Percentiles rank a stretch among this genome's conserved stretches.
Conservation (phyloP, 2,888 invertebrate genomes). For the Pedicia rivosa region DNA sequence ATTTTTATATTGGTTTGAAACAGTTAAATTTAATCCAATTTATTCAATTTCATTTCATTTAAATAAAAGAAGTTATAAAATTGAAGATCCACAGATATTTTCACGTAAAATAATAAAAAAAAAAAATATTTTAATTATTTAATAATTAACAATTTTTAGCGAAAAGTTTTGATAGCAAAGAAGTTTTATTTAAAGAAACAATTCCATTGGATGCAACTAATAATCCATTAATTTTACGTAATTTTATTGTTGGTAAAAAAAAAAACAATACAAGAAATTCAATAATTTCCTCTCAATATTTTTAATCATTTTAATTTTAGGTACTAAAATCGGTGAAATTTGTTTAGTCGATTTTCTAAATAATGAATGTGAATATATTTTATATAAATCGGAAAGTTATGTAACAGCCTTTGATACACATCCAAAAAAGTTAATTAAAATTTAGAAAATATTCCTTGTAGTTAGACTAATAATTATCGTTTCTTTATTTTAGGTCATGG, state of each 20-base stretch:
- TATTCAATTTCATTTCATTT: neutral
- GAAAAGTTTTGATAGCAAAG: neutral
- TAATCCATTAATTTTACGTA: constrained; percentile 35
- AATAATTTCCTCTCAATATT: neutral
- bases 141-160: neutral
- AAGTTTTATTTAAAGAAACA: constrained; percentile 6
- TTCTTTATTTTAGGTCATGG: constrained; percentile 28
- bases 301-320: constrained; percentile 18
- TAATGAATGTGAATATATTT: constrained; percentile 30
- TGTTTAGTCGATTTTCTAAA: constrained; percentile 35
- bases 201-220: constrained; percentile 36
- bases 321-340: constrained; percentile 32
- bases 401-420: constrained; percentile 34
- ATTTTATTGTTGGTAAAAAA: constrained; percentile 39
- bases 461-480: neutral
- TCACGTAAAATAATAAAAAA: neutral
- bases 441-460: neutral
- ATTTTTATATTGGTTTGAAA: constrained; percentile 32
- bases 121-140: neutral
- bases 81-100: neutral
- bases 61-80: neutral
- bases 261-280: neutral
- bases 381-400: constrained; percentile 28
- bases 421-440: constrained; percentile 31
- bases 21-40: constrained; percentile 1